phyloP scores from a whole-genome alignment of 2,113 vertebrate species.

The Ranitomeya variabilis region DNA sequence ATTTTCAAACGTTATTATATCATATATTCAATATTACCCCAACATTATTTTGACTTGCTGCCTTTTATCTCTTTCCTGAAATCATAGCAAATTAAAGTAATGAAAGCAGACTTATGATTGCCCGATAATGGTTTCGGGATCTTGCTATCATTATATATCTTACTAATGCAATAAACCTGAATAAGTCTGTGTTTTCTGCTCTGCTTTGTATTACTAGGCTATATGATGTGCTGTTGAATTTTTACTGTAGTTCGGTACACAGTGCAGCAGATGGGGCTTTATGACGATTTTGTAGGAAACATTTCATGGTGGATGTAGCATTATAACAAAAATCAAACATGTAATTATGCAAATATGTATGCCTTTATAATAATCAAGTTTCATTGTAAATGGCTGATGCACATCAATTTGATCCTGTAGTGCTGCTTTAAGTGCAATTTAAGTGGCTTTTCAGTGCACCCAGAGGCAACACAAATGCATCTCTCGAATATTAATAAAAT shows the following conservation, averaged over 20 bases:
- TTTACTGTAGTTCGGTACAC: slow-evolving; percentile 75
- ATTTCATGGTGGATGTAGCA: slow-evolving; percentile 77
- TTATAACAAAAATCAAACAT: slow-evolving; percentile 86
- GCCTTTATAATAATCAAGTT: slow-evolving; percentile 89
- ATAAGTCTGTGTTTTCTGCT: not conserved
- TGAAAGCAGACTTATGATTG: not conserved
- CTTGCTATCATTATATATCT: not conserved
- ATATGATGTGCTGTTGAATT: not conserved
- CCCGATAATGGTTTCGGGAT: not conserved
- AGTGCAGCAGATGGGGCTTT: slow-evolving; percentile 84
- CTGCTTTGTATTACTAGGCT: slow-evolving; percentile 2
- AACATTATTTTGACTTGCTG: not conserved
- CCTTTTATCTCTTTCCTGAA: not conserved
- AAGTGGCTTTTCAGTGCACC: slow-evolving; percentile 86
- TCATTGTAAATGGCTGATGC: slow-evolving; percentile 87
- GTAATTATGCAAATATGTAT: slow-evolving; percentile 88
- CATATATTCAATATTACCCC: no score
- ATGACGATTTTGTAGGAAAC: slow-evolving; percentile 75
- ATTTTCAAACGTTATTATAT: no score
- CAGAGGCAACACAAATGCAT: slow-evolving; percentile 85
- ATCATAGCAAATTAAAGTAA: not conserved
- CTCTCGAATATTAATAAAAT: slow-evolving; percentile 86
- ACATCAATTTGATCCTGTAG: slow-evolving; percentile 87
- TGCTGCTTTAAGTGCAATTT: slow-evolving; percentile 85
- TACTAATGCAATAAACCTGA: not conserved